phyloP scores from a whole-genome alignment of 2,888 invertebrate genomes.

The Andrena praecox region DNA sequence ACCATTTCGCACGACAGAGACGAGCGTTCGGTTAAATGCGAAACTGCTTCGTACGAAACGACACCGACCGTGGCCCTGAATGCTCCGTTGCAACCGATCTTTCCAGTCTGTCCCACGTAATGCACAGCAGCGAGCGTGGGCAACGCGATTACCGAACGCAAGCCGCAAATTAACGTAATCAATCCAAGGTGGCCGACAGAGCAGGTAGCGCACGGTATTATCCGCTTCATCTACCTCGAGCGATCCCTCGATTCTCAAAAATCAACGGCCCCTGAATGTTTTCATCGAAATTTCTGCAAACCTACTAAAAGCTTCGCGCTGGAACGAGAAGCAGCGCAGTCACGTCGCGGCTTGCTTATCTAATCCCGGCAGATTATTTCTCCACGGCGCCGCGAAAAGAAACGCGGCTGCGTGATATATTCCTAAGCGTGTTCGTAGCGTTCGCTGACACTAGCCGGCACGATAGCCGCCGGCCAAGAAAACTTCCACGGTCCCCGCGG shows the following conservation, averaged over 20 bases:
- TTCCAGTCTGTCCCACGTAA: constrained; percentile 51
- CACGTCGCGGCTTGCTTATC: constrained; percentile 16
- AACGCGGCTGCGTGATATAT: neutral
- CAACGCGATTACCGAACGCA: constrained; percentile 32
- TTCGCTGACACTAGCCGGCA: neutral
- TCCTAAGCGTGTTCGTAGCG: neutral
- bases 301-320: neutral
- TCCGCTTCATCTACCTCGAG: neutral
- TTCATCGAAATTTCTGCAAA: neutral
- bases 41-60: neutral
- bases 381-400: constrained; percentile 1
- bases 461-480: constrained; percentile 5
- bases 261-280: neutral
- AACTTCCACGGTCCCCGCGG: constrained; percentile 16
- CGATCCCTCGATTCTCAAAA: neutral
- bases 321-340: neutral
- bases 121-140: constrained; percentile 19
- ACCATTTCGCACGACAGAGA: neutral
- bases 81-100: constrained; percentile 15
- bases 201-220: neutral
- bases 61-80: constrained; percentile 39
- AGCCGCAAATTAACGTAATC: constrained; percentile 40
- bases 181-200: constrained; percentile 6
- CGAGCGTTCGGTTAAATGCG: neutral
- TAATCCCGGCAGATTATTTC: constrained; percentile 12